Evolutionary conservation across 2,797 vertebrate species (phyloP), one percentile per base, ranked within the genome.

Genomic region (Eleutherodactylus coqui): DNA sequence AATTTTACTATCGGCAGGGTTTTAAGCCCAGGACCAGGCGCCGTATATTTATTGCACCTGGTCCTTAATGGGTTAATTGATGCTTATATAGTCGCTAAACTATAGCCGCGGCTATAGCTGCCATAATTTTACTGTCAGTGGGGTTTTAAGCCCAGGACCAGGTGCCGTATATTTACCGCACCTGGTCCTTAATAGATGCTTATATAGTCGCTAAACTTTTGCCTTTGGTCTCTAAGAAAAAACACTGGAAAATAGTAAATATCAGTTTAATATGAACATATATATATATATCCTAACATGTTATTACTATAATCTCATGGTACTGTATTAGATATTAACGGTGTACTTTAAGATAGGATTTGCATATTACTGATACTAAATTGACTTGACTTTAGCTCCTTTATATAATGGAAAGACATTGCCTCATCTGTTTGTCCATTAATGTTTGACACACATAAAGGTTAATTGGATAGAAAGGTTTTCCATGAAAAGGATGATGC

Each of bases 321-420:
- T 51, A 19, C 45, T 55, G 14, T 55, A 55, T 72, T 75, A 60
- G 29, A 73, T 83, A 76, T 2, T 76, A 64, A 43, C 64, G 38
- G 47, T 36, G 17, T 41, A 55, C 49, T 73, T 73, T 45, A 64
- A 49, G 55, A 64, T n/a, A 49, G 32, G 75, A 53, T 84, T 75
- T 84, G 55, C 72, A 75, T 75, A 47, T 84, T 75, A 76, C 53
- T 14, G 36, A 64, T 76, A 49, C 53, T 64, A 64, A 75, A 83
- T 62, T 34, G 75, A 75, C 78, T 85, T 78, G 34, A 78, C 47
- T 69, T 78, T 49, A 55, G 7, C 64, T 72, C 17, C n/a, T 64
- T 78, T 70, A 69, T 62, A 85, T 58, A n/a, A 85, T 79, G 76
- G 84, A 85, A 60, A 85, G 47, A 85, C 64, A 85, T 79, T 85